Conservation (phyloP, 2,888 invertebrate species). For the Ligdia adustata region DNA sequence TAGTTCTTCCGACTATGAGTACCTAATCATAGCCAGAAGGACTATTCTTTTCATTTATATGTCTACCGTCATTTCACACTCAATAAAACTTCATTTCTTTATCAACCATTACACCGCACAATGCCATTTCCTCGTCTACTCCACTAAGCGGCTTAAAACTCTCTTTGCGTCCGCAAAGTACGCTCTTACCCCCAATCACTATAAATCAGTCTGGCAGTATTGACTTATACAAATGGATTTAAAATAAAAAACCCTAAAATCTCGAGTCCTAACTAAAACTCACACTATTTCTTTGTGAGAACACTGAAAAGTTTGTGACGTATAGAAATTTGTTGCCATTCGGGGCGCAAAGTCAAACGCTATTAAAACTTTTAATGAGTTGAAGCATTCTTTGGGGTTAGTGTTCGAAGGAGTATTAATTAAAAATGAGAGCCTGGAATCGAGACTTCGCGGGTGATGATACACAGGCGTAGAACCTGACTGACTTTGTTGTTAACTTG, state of each 20-base stretch:
- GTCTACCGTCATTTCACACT: too few species aligned
- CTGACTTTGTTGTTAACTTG: conserved; percentile 27
- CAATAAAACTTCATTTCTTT: too few species aligned
- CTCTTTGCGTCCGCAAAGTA: conserved; percentile 27
- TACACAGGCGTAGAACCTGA: conserved; percentile 41
- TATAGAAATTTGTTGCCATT: conserved; percentile 71
- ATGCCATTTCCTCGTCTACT: background rate
- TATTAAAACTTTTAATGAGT: conserved; percentile 83
- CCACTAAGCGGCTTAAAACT: conserved; percentile 34
- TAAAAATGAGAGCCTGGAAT: conserved; percentile 77
- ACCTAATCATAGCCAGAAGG: too few species aligned
- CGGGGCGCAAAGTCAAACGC: conserved; percentile 72
- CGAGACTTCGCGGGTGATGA: conserved; percentile 56
- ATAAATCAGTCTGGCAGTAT: conserved; percentile 38
- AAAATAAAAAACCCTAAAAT: conserved; percentile 29
- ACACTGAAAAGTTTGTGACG: conserved; percentile 65
- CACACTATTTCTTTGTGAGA: conserved; percentile 49
- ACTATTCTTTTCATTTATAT: too few species aligned
- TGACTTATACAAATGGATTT: conserved; percentile 39
- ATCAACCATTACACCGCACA: too few species aligned
- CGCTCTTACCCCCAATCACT: conserved; percentile 32
- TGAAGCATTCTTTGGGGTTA: conserved; percentile 78
- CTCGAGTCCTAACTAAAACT: conserved; percentile 35
- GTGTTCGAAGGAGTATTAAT: conserved; percentile 82
- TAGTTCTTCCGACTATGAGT: too few species aligned